Evolutionary conservation across 1,140 invertebrate species (phyloP).

Genomic region (Lucilia sericata): DNA sequence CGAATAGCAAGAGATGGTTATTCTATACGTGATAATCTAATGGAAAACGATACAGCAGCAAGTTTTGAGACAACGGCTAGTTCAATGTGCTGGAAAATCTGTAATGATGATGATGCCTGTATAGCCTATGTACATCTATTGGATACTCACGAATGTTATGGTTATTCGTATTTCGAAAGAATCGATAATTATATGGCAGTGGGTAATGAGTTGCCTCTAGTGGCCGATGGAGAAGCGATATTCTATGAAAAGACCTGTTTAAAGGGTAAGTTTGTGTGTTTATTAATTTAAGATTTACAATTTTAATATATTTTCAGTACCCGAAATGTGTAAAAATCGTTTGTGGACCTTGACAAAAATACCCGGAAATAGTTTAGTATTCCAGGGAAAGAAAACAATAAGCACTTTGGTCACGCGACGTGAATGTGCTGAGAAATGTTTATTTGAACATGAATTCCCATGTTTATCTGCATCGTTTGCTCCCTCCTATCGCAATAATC

Average conservation of each 20-base stretch:
- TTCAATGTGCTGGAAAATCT: slow-evolving; percentile 69
- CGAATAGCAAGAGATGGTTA: slow-evolving; percentile 49
- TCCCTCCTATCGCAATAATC: slow-evolving; percentile 64
- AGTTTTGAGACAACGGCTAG: slow-evolving; percentile 60
- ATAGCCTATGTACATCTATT: slow-evolving; percentile 68
- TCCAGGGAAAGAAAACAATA: slow-evolving; percentile 69
- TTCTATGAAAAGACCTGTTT: slow-evolving; percentile 70
- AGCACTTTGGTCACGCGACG: slow-evolving; percentile 66
- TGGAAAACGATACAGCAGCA: slow-evolving; percentile 50
- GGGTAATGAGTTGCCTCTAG: slow-evolving; percentile 60
- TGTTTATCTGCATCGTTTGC: slow-evolving; percentile 70
- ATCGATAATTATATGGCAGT: slow-evolving; percentile 57
- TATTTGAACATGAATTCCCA: slow-evolving; percentile 67
- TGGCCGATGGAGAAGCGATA: slow-evolving; percentile 67
- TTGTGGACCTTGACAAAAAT: slow-evolving; percentile 69
- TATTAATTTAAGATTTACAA: neutral
- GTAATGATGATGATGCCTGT: slow-evolving; percentile 67
- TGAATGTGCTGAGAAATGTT: slow-evolving; percentile 69
- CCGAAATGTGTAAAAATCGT: slow-evolving; percentile 64
- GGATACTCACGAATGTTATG: slow-evolving; percentile 68
- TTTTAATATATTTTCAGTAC: slow-evolving; percentile 55
- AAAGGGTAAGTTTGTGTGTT: slow-evolving; percentile 54
- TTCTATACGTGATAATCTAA: slow-evolving; percentile 54
- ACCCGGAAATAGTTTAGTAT: slow-evolving; percentile 69
- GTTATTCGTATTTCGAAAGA: slow-evolving; percentile 63